Evolutionary conservation across 2,888 invertebrate species (phyloP), one percentile per base, ranked within the genome.

Genomic region (Parnassius glacialis): DNA sequence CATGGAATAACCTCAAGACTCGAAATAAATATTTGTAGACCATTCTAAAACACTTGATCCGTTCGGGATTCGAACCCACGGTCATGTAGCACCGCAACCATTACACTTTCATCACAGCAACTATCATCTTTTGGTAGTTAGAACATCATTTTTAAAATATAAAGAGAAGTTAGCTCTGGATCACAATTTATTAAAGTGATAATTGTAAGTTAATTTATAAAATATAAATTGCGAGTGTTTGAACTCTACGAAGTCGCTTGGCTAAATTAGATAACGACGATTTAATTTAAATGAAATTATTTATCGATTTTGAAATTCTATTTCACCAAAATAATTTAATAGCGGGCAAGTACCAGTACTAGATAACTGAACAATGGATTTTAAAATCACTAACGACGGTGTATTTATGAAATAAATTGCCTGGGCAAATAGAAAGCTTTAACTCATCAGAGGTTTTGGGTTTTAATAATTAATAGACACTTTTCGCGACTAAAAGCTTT

Each of bases 391-490:
- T 76, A 80, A 76, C 74, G 73, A 78, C 71, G 67, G 68, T 70
- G 72, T 73, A 74, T 80, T 81, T 75, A 76, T 71, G 60, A 75
- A 79, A 79, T 79, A 75, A 79, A 80, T 79, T 74, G 73, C 72
- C 66, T 73, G 70, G 68, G 66, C 67, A 74, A 72, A 77, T 78
- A 72, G 66, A 75, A 74, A 78, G 74, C 80, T 77, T 74, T 72
- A 70, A 76, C 63, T 75, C 71, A 79, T 78, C 76, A 80, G 73
- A 66, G 71, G 70, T 78, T 79, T 85, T 85, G 81, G 84, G 68
- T 64, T 69, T 61, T 63, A 66, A 70, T 72, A 84, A 81, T 34
- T 7, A 85, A 83, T 82, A 74, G 79, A 78, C 72, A 77, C 78
- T 82, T 79, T 74, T 72, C 62, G 67, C 64, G 69, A 67, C 71